Evolutionary conservation across 2,888 invertebrate species (phyloP), one percentile per base, ranked within the genome.

Genomic region (Kryphioiulus occultus): DNA sequence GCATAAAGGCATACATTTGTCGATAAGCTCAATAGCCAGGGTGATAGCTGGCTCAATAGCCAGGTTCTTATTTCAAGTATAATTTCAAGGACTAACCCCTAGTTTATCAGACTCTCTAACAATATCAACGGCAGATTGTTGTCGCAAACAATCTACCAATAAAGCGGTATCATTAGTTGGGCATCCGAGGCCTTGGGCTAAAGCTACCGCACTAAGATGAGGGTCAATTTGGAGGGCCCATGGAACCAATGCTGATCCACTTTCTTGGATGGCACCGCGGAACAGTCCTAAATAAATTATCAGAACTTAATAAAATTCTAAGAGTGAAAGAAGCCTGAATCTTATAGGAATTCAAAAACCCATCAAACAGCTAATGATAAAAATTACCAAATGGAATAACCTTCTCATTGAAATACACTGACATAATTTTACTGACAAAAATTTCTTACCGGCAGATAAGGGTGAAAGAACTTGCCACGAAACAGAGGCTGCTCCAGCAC

Each of bases 391-490:
- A n/a, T n/a, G n/a, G n/a, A n/a, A n/a, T n/a, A n/a, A n/a, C n/a
- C n/a, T n/a, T n/a, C n/a, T n/a, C n/a, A n/a, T n/a, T n/a, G n/a
- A n/a, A n/a, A n/a, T n/a, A n/a, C n/a, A n/a, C n/a, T n/a, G n/a
- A n/a, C n/a, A n/a, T n/a, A n/a, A n/a, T n/a, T n/a, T n/a, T n/a
- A n/a, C n/a, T n/a, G n/a, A 39, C 39, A 39, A 39, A 39, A 39
- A 39, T 39, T 22, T 26, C 42, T 86, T 86, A 86, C 86, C 86
- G 19, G 86, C 42, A 12, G 86, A 39, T 42, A 78, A 5, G 1
- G 86, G 86, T 30, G 86, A 86, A 59, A 86, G 32, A 86, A 86
- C 35, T 19, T 86, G 86, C n/a, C 19, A 86, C 17, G 59, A 17
- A 19, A 86, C 78, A 86, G 68, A 68, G 0, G 86, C 86, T 22